Conservation (phyloP, 2,888 invertebrate species). For the Pammene fasciana region DNA sequence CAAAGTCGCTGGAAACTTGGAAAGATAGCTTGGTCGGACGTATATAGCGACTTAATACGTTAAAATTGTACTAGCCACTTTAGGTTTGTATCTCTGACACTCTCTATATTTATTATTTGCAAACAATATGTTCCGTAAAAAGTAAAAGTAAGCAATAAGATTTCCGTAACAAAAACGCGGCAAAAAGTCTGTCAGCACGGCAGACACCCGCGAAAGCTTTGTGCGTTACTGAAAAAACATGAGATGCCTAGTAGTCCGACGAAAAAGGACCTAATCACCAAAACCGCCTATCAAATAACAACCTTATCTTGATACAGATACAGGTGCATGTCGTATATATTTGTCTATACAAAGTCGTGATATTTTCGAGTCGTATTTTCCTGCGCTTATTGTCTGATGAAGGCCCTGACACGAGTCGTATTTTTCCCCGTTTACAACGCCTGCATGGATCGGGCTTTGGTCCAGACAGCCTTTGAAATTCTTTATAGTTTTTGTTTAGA, state of each 20-base stretch:
- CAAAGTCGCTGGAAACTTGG: no score
- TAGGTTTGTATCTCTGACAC: no score
- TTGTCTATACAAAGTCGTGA: not conserved
- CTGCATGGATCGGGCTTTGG: constrained; percentile 17
- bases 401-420: constrained; percentile 34
- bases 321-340: not conserved
- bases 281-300: not conserved
- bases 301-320: not conserved
- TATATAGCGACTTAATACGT: no score
- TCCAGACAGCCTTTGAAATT: constrained; percentile 24
- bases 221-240: constrained; percentile 28
- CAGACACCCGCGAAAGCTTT: constrained; percentile 27
- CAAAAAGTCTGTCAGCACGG: constrained; percentile 27
- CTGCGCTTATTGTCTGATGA: constrained; percentile 33
- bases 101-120: no score
- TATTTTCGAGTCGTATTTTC: constrained; percentile 25
- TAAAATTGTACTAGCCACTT: no score
- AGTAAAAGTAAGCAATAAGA: constrained; percentile 10
- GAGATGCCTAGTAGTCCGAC: not conserved
- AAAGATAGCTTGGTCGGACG: no score
- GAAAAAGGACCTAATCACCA: constrained; percentile 12
- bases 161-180: constrained; percentile 11
- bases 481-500: constrained; percentile 21
- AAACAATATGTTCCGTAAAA: not conserved
- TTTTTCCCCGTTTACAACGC: constrained; percentile 30